A percentile compares a stretch with the other conserved stretches of the same genome.
These are phyloP conservation scores for Istiophorus platypterus DNA, from an alignment of 2,113 vertebrate species.

Conservation along the genomic window DNA sequence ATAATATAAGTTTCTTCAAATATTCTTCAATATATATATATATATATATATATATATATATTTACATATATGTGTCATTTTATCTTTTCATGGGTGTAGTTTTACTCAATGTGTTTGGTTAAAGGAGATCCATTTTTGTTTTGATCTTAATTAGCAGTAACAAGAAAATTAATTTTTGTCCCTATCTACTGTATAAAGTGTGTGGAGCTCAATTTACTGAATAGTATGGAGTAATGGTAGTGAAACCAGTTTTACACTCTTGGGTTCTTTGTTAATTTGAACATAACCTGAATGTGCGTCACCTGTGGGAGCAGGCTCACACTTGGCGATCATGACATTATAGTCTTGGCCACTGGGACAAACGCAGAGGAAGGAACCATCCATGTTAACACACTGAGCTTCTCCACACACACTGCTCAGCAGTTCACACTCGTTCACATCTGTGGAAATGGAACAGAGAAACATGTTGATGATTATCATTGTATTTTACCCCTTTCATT, in stretches of 20 bases:
- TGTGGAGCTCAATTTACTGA: not conserved
- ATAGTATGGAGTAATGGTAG: not conserved
- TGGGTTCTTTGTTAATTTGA: not conserved
- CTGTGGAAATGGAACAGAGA: conserved; percentile 76
- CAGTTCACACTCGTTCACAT: conserved; percentile 96
- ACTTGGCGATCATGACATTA: conserved; percentile 91
- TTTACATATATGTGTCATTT: too few relatives aligned
- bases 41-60: too few relatives aligned
- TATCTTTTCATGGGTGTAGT: not conserved
- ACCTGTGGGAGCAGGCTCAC: conserved; percentile 88
- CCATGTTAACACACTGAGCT: conserved; percentile 93
- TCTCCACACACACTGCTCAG: conserved; percentile 94
- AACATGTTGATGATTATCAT: not conserved
- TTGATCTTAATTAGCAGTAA: too few relatives aligned
- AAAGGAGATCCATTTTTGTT: too few relatives aligned
- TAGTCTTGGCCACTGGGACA: conserved; percentile 92
- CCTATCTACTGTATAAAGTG: not conserved
- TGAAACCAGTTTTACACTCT: not conserved
- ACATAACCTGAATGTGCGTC: conserved; percentile 26
- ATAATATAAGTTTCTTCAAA: not conserved
- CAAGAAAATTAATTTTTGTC: too few relatives aligned
- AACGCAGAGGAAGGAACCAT: conserved; percentile 92
- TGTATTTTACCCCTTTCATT: not conserved
- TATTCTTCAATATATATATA: not conserved
- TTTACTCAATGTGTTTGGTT: too few relatives aligned